phyloP scores from a whole-genome alignment of 1,140 invertebrate species.

The Drosophila athabasca region DNA sequence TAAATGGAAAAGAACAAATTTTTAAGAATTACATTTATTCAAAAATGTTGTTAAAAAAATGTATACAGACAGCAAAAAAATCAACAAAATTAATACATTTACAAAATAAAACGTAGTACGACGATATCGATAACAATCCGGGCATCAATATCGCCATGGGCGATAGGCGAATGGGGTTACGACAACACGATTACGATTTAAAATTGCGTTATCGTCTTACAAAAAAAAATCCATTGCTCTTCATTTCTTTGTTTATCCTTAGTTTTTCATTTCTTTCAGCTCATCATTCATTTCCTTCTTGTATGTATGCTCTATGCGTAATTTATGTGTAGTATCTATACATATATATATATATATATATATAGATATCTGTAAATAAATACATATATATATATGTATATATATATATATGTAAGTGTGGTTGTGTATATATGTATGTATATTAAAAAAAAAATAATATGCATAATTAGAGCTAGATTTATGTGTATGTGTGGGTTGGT shows the following conservation, averaged over 20 bases:
- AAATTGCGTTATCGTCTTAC: constrained; percentile 33
- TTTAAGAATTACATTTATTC: constrained; percentile 81
- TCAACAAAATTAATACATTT: constrained; percentile 82
- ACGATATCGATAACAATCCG: constrained; percentile 73
- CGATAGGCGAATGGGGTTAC: constrained; percentile 42
- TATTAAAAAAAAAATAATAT: constrained; percentile 42
- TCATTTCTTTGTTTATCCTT: not conserved
- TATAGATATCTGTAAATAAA: constrained; percentile 2
- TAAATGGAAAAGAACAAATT: constrained; percentile 39
- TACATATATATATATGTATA: not conserved
- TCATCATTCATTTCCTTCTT: constrained; percentile 17
- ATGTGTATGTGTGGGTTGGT: constrained; percentile 27
- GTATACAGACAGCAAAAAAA: constrained; percentile 82
- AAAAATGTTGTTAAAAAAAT: constrained; percentile 81
- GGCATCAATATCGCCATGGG: constrained; percentile 58
- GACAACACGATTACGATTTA: constrained; percentile 43
- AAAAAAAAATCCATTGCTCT: constrained; percentile 36
- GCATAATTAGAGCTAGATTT: constrained; percentile 55
- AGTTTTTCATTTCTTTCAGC: constrained; percentile 21
- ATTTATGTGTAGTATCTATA: constrained; percentile 66
- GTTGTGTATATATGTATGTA: constrained; percentile 31
- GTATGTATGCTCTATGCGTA: constrained; percentile 63
- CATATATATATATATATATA: constrained; percentile 41
- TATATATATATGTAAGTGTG: constrained; percentile 12
- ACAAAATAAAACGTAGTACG: constrained; percentile 79